Evolutionary conservation across 1,140 invertebrate species (phyloP).

Genomic region (Agraylea sexmaculata): DNA sequence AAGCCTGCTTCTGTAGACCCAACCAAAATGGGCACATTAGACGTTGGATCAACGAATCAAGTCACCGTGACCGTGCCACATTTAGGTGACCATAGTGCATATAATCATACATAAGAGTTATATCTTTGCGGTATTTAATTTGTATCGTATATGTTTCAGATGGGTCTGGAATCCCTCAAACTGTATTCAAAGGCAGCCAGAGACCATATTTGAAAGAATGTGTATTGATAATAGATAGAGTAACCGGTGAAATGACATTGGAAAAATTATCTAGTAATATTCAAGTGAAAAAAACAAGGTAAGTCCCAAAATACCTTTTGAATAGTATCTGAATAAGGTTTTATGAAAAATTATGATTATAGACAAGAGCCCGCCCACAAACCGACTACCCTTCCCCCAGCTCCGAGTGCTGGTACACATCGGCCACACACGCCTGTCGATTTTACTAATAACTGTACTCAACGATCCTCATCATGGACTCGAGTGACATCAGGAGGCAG

Average conservation of each 20-base stretch:
- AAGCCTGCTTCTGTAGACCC: slow-evolving; percentile 93
- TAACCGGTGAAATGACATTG: slow-evolving; percentile 83
- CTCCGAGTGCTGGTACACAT: slow-evolving; percentile 31
- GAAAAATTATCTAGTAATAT: slow-evolving; percentile 85
- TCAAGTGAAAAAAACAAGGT: slow-evolving; percentile 91
- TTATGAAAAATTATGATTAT: slow-evolving; percentile 8
- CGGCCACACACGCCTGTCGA: slow-evolving; percentile 38
- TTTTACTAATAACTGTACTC: slow-evolving; percentile 40
- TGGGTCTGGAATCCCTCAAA: slow-evolving; percentile 76
- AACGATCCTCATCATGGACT: slow-evolving; percentile 51
- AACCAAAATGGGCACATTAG: slow-evolving; percentile 77
- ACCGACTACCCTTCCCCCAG: slow-evolving; percentile 22
- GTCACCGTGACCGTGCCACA: slow-evolving; percentile 88
- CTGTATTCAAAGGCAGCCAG: slow-evolving; percentile 89
- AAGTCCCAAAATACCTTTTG: no score
- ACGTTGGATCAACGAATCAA: slow-evolving; percentile 78
- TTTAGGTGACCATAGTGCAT: slow-evolving; percentile 44
- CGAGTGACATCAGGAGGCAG: slow-evolving; percentile 49
- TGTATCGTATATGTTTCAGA: slow-evolving; percentile 39
- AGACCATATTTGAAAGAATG: slow-evolving; percentile 85
- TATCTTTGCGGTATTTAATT: no score
- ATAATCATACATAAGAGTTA: slow-evolving; percentile 3
- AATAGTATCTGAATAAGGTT: no score
- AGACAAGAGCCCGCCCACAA: slow-evolving; percentile 37
- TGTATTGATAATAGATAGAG: slow-evolving; percentile 84